Percentiles rank a stretch among this genome's conserved stretches.
These are phyloP conservation scores for Epistrophe eligans DNA, from an alignment of 2,888 invertebrate species.

Conservation along the genomic window DNA sequence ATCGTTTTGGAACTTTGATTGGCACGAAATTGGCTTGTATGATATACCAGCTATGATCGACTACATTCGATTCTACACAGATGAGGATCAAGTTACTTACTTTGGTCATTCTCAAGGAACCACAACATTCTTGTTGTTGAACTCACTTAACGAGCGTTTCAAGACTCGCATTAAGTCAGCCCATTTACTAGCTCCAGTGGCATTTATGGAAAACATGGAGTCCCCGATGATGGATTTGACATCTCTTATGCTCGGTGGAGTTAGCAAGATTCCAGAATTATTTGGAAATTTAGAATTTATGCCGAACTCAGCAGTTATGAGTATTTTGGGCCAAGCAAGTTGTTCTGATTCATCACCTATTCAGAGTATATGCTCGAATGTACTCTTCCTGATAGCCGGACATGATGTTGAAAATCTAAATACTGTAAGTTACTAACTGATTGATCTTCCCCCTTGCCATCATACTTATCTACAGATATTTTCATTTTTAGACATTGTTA, in stretches of 20 bases:
- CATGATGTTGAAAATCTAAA: slow-evolving; percentile 81
- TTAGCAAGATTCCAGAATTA: slow-evolving; percentile 81
- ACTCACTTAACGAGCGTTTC: slow-evolving; percentile 77
- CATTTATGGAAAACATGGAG: slow-evolving; percentile 81
- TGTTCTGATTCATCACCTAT: slow-evolving; percentile 80
- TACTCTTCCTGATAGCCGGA: slow-evolving; percentile 81
- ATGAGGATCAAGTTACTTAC: slow-evolving; percentile 77
- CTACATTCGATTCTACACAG: slow-evolving; percentile 79
- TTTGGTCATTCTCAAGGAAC: slow-evolving; percentile 82
- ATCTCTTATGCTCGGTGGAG: slow-evolving; percentile 85
- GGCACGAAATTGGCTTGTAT: slow-evolving; percentile 82
- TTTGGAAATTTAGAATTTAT: slow-evolving; percentile 82
- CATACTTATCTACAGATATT: background rate
- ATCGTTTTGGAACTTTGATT: slow-evolving; percentile 82
- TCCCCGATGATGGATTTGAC: slow-evolving; percentile 86
- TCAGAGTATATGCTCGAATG: slow-evolving; percentile 79
- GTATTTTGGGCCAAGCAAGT: slow-evolving; percentile 80
- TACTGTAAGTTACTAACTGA: slow-evolving; percentile 77
- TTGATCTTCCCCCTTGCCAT: background rate
- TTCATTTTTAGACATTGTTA: slow-evolving; percentile 78
- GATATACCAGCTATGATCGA: slow-evolving; percentile 82
- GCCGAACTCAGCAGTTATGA: slow-evolving; percentile 79
- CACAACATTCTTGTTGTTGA: slow-evolving; percentile 80
- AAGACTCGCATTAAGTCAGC: slow-evolving; percentile 79
- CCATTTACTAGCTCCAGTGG: slow-evolving; percentile 81